Evolutionary conservation across 2,113 vertebrate species (phyloP), one percentile per base, ranked within the genome.

Genomic region (Crotalus helleri): DNA sequence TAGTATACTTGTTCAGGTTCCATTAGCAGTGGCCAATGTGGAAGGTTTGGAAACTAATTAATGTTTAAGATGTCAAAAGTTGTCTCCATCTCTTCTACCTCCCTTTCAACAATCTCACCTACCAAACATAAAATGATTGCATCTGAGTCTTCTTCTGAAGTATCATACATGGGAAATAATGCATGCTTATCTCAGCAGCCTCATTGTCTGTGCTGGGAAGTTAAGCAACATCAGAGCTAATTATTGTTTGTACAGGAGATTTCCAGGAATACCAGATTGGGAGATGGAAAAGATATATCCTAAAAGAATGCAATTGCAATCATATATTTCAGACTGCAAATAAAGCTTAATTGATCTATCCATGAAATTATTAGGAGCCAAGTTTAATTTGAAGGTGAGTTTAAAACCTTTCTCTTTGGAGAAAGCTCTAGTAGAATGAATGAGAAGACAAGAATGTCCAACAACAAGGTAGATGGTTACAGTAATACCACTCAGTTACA

Each of bases 111-210:
- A 94, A 92, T 96, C 90, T 58, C 93, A 88, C 87, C 92, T 91
- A 90, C 89, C 93, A 92, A 95, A 95, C 93, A 92, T 92, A 93
- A 96, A 96, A 96, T 92, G 92, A 94, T 94, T 94, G 94, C 93
- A 90, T 4, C 8, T 92, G 94, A 94, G 92, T 93, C 8, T 46
- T 88, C 64, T 33, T 54, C 33, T 93, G 93, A 95, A 93, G 85
- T 91, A 93, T 94, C 88, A 93, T 59, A 88, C 87, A 57, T 33
- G 33, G 69, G 91, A 93, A 95, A 94, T 93, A 90, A 91, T 81
- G 33, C 17, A 8, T 19, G 15, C n/a, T 81, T 81, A 81, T 81
- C 15, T 81, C 69, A 81, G 17, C 33, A 74, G n/a, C 2, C n/a
- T 74, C 10, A 33, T 39, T 21, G 15, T 81, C 33, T 39, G 69